Evolutionary conservation across 2,113 vertebrate species (phyloP).

Genomic region (Cryptomyrus ogoouensis): DNA sequence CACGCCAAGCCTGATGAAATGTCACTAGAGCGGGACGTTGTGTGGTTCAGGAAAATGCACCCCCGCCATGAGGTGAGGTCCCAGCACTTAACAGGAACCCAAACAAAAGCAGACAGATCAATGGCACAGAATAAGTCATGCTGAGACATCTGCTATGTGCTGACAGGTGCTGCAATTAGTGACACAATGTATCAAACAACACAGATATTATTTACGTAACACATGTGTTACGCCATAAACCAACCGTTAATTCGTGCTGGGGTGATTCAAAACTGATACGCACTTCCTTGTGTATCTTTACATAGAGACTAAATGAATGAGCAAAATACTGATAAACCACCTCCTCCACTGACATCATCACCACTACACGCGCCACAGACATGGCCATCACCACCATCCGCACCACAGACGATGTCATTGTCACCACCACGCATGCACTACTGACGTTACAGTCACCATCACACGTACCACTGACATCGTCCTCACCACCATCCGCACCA

Average conservation of each 20-base stretch:
- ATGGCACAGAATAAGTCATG: neutral
- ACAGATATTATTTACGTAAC: neutral
- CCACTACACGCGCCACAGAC: neutral
- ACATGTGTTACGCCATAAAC: neutral
- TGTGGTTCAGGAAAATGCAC: neutral
- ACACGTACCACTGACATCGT: neutral
- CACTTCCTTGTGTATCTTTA: neutral
- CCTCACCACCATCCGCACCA: neutral
- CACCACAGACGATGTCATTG: neutral
- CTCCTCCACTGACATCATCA: neutral
- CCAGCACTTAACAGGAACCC: neutral
- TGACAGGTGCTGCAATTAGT: neutral
- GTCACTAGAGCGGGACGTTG: neutral
- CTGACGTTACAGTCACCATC: neutral
- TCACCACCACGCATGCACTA: neutral
- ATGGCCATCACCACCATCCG: neutral
- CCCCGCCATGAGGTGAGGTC: neutral
- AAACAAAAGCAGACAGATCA: neutral
- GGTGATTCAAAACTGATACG: neutral
- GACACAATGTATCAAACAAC: neutral
- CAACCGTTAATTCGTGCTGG: neutral
- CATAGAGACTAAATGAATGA: neutral
- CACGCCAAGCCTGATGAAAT: neutral
- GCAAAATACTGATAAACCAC: neutral
- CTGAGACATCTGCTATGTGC: neutral